Base-by-base conservation (phyloP, 2,888 invertebrate genomes). In the Cephus spinipes region DNA sequence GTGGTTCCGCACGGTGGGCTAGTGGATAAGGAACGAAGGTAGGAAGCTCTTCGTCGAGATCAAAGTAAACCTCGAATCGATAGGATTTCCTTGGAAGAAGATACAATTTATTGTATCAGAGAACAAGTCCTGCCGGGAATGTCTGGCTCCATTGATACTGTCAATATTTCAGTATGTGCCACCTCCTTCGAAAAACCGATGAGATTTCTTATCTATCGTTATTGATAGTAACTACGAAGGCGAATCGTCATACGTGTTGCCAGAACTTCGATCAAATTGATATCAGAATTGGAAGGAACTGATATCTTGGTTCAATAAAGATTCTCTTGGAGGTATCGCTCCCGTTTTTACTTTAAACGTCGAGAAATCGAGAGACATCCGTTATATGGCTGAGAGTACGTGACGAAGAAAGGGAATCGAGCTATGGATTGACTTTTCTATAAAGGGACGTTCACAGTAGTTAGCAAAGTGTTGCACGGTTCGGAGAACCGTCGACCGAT, bases 1-100 rank as follows among this genome's bases (percentile, higher is more conserved):
- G 55, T 55, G 55, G 55, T 55, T 55, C 55, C 55, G 23, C 23
- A 15, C 55, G 55, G 23, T 23, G 2, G 55, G 23, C 55, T 1
- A 55, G 55, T 55, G 15, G 55, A 15, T 55, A 23, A 55, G 55
- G 23, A 55, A 55, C 55, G 55, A 55, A 55, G 55, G 23, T 55
- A 55, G 77, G 74, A 77, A 77, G 77, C 77, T 77, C 77, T 77
- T 68, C 83, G 81, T 81, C 36, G 80, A 87, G 84, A 88, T 88
- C 87, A 88, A 88, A 88, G 87, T 79, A 80, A 74, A 69, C 75
- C 75, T 68, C 79, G 79, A 84, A 87, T 87, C 86, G 86, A 88
- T 85, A 79, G 83, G 82, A 81, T 83, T 84, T 83, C 82, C 78
- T 82, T 80, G 71, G 12, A 31, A 71, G 31, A 33, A 84, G 83